Percentiles rank a stretch among this genome's conserved stretches.
phyloP scores from a whole-genome alignment of 2,797 vertebrate species.

The Phrynocephalus forsythii region DNA sequence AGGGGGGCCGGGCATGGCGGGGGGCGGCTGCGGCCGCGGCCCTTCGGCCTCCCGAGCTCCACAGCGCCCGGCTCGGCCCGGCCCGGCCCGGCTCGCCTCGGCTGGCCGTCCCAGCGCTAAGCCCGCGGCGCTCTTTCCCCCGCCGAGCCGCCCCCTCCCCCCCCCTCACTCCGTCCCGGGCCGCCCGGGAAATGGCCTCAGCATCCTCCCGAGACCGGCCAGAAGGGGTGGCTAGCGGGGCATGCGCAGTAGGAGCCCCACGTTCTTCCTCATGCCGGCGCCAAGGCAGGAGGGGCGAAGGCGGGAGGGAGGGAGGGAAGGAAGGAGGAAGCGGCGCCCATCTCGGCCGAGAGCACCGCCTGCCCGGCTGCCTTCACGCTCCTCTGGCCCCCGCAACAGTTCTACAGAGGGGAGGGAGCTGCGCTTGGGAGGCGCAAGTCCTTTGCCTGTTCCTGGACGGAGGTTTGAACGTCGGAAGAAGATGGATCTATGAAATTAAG shows the following conservation, averaged over 20 bases:
- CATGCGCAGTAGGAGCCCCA: conserved; percentile 16
- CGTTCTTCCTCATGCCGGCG: background rate
- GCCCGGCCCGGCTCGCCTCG: conserved; percentile 3
- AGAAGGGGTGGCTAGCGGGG: conserved; percentile 11
- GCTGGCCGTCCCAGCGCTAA: conserved; percentile 8
- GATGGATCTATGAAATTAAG: too few relatives aligned
- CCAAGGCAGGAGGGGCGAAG: background rate
- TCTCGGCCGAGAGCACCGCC: too few relatives aligned
- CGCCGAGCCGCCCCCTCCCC: too few relatives aligned
- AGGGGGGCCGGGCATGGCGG: conserved; percentile 68
- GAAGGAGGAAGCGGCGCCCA: background rate
- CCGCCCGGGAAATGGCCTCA: background rate
- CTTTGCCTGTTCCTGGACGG: too few relatives aligned
- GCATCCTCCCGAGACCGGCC: conserved; percentile 20
- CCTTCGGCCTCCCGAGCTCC: background rate
- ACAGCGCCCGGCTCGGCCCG: conserved; percentile 11
- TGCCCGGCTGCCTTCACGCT: too few relatives aligned
- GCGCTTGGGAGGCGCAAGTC: too few relatives aligned
- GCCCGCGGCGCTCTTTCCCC: background rate
- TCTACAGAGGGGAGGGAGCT: too few relatives aligned
- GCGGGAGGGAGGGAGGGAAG: too few relatives aligned
- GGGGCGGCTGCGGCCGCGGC: conserved; percentile 29
- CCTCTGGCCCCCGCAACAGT: too few relatives aligned
- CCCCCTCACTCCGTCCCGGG: conserved; percentile 9
- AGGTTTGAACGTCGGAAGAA: too few relatives aligned